A percentile compares a stretch with the other conserved stretches of the same genome.
These are phyloP conservation scores for Silurus glanis DNA, from an alignment of 2,113 vertebrate species.

Conservation along the genomic window DNA sequence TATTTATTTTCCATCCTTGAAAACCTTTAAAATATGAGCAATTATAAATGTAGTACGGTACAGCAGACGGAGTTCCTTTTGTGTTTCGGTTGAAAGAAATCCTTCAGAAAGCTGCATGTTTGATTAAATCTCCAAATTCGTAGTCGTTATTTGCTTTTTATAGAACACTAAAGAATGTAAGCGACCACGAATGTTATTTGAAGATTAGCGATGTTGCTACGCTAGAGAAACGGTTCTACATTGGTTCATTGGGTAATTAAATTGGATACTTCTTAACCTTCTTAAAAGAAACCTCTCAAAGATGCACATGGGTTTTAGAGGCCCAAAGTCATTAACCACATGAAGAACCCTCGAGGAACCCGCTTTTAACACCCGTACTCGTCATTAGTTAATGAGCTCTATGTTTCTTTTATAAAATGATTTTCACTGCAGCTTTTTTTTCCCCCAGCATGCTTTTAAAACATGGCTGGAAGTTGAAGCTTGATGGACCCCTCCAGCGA, in stretches of 20 bases:
- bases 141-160: background rate
- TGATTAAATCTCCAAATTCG: background rate
- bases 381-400: slow-evolving; percentile 2
- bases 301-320: background rate
- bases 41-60: background rate
- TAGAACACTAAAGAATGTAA: background rate
- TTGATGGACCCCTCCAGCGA: slow-evolving; percentile 21
- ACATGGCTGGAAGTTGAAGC: slow-evolving; percentile 13
- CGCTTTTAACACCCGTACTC: background rate
- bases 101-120: background rate
- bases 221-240: background rate
- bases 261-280: background rate
- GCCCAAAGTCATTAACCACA: background rate
- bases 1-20: background rate
- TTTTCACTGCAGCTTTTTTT: background rate
- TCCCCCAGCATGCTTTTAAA: slow-evolving; percentile 6
- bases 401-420: background rate
- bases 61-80: background rate
- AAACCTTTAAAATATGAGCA: background rate
- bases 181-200: background rate
- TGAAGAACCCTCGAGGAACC: background rate
- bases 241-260: background rate
- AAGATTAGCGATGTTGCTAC: background rate
- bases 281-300: background rate
- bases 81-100: background rate